Base-by-base conservation (phyloP, 53 echinoderm and acorn worm species). In the Apostichopus leukothele region DNA sequence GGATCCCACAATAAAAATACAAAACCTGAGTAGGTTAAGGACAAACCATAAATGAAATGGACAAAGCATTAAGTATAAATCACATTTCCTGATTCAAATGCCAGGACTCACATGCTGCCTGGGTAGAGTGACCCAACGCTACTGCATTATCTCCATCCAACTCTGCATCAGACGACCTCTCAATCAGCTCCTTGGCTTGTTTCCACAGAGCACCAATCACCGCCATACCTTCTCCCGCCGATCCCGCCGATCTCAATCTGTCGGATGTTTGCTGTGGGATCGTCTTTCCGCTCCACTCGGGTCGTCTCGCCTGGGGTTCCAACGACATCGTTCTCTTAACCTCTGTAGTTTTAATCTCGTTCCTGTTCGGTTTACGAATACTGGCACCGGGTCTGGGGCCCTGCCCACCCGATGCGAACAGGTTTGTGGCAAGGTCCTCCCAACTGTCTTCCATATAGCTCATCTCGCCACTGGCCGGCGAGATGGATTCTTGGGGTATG, bases 241-340 rank as follows among this genome's bases (percentile, higher is more conserved):
- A n/a, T 61, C 10, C 61, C 55, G 6, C 55, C 6, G 6, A 6
- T 55, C 9, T 55, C 55, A 55, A 1, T 9, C 55, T 9, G 9
- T 55, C 1, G 55, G 55, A 9, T 1, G 68, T 14, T 68, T 11
- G 16, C 5, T 13, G 1, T 16, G 68, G 13, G 11, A 61, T 1
- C 5, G 51, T 18, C 12, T 27, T 85, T 60, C 18, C 23, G 25
- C 4, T 81, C 21, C 59, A 22, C 1, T 54, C 21, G 12, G 81
- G 5, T 19, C 12, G 21, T 81, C 55, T 81, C 1, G 81, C 14
- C 59, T 11, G 54, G 5, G 81, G 81, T 23, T 55, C 20, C 20
- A 81, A 59, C 7, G 81, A 81, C 81, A 81, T 81, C 1, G 81
- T 81, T 59, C 81, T 81, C 51, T 55, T 81, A 51, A 81, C 81